Evolutionary conservation across 2,888 invertebrate genomes (phyloP), one percentile per base, ranked within the genome.

Genomic region (Lapara coniferarum): DNA sequence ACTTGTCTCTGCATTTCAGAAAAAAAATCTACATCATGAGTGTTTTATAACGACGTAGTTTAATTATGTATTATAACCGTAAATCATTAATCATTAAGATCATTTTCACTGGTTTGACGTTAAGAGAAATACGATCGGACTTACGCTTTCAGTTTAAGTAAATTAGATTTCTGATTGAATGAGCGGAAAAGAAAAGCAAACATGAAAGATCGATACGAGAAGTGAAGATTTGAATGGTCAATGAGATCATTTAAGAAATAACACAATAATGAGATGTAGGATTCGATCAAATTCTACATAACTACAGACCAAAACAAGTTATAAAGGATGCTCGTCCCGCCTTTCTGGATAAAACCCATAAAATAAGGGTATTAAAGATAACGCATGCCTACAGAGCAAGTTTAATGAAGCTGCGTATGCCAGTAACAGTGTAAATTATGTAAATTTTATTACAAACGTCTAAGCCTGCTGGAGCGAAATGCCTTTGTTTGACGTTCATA

Each of bases 401-500:
- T 53, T 63, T 69, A 69, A 69, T 52, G 59, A 63, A 69, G 68
- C 53, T 53, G 53, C 53, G 53, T 44, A 59, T 19, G 68, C 52
- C 58, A 52, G 63, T 63, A 63, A 52, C 68, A 59, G 30, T 59
- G 37, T 69, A 63, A 69, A 63, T 59, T 69, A 69, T 69, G 59
- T 58, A 68, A 59, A 68, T 68, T 68, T 59, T 68, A 52, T 63
- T 51, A 70, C 59, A 68, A 52, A 63, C 52, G 57, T 53, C 66
- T 52, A 70, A 46, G 67, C 67, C 53, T 66, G 46, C 46, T 69
- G 63, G 59, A 70, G 63, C 59, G 67, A 69, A 73, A 75, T 73
- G 70, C 71, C 72, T 74, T 72, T 68, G 68, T 71, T 73, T 74
- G 70, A 69, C 67, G 71, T 72, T 70, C 67, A 58, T 66, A 66